These are phyloP conservation scores for Cygnus buccinator DNA, from an alignment of 2,113 vertebrate genomes.

Conservation along the genomic window DNA sequence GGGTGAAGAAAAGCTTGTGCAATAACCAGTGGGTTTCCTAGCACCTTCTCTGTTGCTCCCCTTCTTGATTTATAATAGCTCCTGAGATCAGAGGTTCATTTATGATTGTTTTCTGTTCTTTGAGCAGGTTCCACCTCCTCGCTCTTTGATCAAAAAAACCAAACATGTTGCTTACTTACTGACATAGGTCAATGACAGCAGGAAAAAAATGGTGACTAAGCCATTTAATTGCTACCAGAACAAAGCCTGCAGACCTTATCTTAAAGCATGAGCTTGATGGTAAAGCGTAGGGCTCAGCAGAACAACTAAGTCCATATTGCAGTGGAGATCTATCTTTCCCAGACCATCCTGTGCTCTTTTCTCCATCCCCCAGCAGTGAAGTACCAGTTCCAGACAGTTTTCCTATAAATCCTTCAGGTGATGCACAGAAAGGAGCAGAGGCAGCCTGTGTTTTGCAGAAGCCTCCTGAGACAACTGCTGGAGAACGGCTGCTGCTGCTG, in stretches of 20 bases:
- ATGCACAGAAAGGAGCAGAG: background rate
- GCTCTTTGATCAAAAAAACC: slow-evolving; percentile 19
- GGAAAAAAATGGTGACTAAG: slow-evolving; percentile 40
- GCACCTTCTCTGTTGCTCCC: background rate
- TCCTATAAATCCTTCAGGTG: background rate
- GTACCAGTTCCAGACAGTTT: background rate
- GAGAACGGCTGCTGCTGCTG: background rate
- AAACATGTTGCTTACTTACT: slow-evolving; percentile 39
- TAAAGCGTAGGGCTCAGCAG: background rate
- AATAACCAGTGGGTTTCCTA: slow-evolving; percentile 15
- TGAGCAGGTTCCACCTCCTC: slow-evolving; percentile 24
- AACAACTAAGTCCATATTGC: background rate
- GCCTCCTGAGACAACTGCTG: background rate
- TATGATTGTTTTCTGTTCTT: slow-evolving; percentile 48
- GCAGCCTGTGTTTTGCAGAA: background rate
- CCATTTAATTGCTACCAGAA: slow-evolving; percentile 40
- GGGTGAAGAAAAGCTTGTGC: slow-evolving; percentile 1
- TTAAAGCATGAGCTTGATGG: background rate
- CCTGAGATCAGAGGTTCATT: slow-evolving; percentile 17
- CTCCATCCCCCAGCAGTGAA: background rate
- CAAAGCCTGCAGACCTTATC: slow-evolving; percentile 10
- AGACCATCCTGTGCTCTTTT: background rate
- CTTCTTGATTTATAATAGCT: background rate
- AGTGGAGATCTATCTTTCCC: background rate
- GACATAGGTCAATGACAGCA: slow-evolving; percentile 34